Percentiles rank a stretch among this genome's conserved stretches.
Conservation (phyloP, 2,797 vertebrate genomes). For the Nyctibius grandis region DNA sequence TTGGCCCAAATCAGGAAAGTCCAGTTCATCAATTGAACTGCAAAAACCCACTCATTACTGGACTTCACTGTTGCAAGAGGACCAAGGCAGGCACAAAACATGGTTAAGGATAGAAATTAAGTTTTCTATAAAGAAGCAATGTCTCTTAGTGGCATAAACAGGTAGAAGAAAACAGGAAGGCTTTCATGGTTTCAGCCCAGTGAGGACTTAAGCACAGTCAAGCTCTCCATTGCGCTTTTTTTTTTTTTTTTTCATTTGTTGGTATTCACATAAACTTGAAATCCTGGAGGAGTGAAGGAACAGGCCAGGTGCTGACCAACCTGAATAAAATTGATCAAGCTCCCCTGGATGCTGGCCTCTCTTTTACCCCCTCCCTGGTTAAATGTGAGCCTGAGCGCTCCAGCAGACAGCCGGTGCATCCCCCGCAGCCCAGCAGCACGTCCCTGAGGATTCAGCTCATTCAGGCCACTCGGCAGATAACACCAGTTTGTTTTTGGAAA, state of each 20-base stretch:
- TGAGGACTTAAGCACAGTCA: too few relatives aligned
- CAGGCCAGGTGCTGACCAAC: background rate
- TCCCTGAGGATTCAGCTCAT: constrained; percentile 25
- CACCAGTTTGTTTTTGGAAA: constrained; percentile 40
- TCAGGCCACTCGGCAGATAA: constrained; percentile 44
- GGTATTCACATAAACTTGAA: background rate
- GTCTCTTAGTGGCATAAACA: background rate
- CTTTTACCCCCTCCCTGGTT: background rate
- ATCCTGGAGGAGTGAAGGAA: background rate
- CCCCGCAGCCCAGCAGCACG: rapidly evolving
- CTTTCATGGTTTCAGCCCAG: background rate
- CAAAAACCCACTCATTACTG: background rate
- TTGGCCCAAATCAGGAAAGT: background rate
- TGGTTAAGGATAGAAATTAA: rapidly evolving
- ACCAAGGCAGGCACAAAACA: background rate
- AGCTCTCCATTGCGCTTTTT: too few relatives aligned
- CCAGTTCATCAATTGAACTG: background rate
- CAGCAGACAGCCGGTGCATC: background rate
- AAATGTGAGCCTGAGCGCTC: background rate
- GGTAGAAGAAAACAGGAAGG: background rate
- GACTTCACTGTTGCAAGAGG: background rate
- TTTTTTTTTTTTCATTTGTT: background rate
- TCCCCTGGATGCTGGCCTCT: background rate
- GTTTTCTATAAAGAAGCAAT: background rate
- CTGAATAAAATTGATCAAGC: background rate